Conservation (phyloP, 2,113 vertebrate genomes). For the Bos indicus region DNA sequence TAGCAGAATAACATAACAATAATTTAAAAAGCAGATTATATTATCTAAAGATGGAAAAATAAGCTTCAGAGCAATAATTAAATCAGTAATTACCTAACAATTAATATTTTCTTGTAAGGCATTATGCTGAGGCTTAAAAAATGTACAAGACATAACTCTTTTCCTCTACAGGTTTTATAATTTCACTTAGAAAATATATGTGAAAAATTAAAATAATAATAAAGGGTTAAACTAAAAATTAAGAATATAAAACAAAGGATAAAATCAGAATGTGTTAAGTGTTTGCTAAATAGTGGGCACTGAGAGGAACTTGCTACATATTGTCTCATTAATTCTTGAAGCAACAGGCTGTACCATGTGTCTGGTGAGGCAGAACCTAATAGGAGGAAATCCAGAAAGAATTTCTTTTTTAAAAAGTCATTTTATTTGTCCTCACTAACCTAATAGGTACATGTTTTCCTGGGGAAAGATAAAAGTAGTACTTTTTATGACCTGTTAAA, state of each 20-base stretch:
- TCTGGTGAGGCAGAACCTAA: background rate
- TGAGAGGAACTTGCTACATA: background rate
- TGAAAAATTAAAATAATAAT: background rate
- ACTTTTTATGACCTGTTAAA: background rate
- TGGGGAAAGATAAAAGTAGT: background rate
- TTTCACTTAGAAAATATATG: background rate
- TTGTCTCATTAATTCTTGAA: background rate
- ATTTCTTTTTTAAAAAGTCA: background rate
- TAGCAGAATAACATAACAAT: background rate
- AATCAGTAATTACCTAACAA: conserved; percentile 9
- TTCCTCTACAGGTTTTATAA: background rate
- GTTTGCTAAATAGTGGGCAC: background rate
- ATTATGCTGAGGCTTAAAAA: conserved; percentile 10
- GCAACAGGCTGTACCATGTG: background rate
- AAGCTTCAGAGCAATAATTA: conserved; percentile 15
- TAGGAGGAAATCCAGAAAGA: background rate
- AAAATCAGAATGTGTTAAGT: background rate
- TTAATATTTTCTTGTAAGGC: background rate
- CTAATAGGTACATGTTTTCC: background rate
- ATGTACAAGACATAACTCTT: background rate
- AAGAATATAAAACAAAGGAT: background rate
- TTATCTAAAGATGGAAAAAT: conserved; percentile 2
- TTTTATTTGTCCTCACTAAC: background rate
- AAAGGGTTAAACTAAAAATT: background rate
- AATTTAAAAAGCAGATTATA: conserved; percentile 18